Conservation (phyloP, 2,888 invertebrate genomes). For the Heteromurus nitidus region DNA sequence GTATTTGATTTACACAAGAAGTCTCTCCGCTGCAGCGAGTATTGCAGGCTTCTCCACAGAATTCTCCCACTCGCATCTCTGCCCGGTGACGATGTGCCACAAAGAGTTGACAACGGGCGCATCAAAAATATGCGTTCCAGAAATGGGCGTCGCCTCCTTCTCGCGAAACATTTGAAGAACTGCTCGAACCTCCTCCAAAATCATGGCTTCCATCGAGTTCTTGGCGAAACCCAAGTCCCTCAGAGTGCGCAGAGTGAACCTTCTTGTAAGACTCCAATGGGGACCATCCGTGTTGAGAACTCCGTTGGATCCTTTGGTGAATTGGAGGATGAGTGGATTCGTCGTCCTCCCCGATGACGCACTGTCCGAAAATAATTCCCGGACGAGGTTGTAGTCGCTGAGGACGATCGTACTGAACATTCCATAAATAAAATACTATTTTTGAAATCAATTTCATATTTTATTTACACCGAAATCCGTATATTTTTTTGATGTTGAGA, state of each 20-base stretch:
- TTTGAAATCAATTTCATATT: too few species aligned
- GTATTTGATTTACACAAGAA: too few species aligned
- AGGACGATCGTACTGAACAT: constrained; percentile 32
- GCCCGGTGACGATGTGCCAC: too few species aligned
- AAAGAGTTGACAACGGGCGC: constrained; percentile 31
- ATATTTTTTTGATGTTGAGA: not conserved
- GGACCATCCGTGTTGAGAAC: too few species aligned
- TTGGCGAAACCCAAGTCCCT: too few species aligned
- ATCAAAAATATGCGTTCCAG: constrained; percentile 39
- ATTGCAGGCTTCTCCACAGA: not conserved
- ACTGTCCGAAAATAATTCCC: constrained; percentile 23
- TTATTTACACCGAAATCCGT: too few species aligned
- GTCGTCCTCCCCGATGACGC: constrained; percentile 30
- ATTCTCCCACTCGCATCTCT: too few species aligned
- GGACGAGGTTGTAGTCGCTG: constrained; percentile 35
- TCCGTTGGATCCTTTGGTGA: constrained; percentile 42
- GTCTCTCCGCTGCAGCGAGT: not conserved
- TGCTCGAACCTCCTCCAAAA: too few species aligned
- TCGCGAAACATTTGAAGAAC: too few species aligned
- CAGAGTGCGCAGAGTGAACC: constrained; percentile 56
- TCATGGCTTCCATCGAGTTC: too few species aligned
- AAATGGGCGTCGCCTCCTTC: constrained; percentile 36
- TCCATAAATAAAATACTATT: not conserved
- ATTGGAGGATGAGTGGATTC: constrained; percentile 8
- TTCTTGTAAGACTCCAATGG: not conserved